These are phyloP conservation scores for Calephelis nemesis DNA, from an alignment of 1,140 invertebrate genomes.

Conservation along the genomic window DNA sequence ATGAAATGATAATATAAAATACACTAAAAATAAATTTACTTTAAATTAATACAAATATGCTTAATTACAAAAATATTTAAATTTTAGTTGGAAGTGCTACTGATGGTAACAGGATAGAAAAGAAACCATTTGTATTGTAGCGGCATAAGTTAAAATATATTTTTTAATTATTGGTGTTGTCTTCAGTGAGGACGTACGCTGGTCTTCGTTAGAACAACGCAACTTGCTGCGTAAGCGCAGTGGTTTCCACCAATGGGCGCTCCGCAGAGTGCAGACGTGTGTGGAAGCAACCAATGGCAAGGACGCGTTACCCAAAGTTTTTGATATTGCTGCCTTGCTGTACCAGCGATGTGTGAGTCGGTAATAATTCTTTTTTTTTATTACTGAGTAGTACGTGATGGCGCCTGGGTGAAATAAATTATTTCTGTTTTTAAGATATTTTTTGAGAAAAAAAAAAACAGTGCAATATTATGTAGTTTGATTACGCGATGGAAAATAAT, in stretches of 20 bases:
- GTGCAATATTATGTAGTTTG: too few species aligned
- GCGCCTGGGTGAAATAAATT: too few species aligned
- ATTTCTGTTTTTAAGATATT: too few species aligned
- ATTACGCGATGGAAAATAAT: too few species aligned
- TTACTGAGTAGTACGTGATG: too few species aligned
- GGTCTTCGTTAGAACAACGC: slow-evolving; percentile 48
- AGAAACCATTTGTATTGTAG: too few species aligned
- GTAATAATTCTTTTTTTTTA: background rate
- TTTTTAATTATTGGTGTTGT: background rate
- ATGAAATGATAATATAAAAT: too few species aligned
- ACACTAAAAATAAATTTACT: too few species aligned
- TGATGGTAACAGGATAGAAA: too few species aligned
- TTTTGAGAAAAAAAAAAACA: too few species aligned
- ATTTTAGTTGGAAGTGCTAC: background rate
- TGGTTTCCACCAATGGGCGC: slow-evolving; percentile 47
- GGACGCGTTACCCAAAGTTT: slow-evolving; percentile 23
- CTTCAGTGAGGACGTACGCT: slow-evolving; percentile 46
- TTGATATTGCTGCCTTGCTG: slow-evolving; percentile 40
- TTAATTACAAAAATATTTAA: background rate
- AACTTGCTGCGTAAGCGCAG: slow-evolving; percentile 42
- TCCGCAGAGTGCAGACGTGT: slow-evolving; percentile 33
- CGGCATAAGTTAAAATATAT: too few species aligned
- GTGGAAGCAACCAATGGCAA: slow-evolving; percentile 25
- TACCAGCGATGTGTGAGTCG: slow-evolving; percentile 43
- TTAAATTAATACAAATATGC: too few species aligned